Evolutionary conservation across 2,888 invertebrate species (phyloP).

Genomic region (Taenaris catops): DNA sequence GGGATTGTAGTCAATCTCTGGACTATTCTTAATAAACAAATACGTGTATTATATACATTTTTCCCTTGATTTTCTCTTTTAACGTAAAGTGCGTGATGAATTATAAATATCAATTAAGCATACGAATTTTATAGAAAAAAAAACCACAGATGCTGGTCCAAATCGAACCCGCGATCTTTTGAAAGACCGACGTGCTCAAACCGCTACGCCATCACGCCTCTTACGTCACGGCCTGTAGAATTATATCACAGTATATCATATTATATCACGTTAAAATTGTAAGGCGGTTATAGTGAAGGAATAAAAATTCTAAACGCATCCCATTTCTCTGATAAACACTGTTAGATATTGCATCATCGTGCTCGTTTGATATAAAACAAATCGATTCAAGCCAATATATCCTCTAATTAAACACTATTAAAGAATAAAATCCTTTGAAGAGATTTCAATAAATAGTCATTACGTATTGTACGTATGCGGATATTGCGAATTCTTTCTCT

Average conservation of each 20-base stretch:
- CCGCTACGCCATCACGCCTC: too few relatives aligned
- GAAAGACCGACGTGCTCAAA: too few relatives aligned
- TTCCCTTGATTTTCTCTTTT: too few relatives aligned
- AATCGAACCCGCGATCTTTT: too few relatives aligned
- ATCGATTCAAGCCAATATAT: slow-evolving; percentile 6
- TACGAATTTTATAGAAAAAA: too few relatives aligned
- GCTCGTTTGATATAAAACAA: slow-evolving; percentile 2
- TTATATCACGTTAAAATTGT: background rate
- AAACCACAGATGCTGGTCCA: too few relatives aligned
- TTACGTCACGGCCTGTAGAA: background rate
- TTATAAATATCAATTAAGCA: too few relatives aligned
- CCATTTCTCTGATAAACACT: slow-evolving; percentile 63
- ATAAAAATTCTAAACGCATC: slow-evolving; percentile 56
- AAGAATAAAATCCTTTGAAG: slow-evolving; percentile 13
- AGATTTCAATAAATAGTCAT: slow-evolving; percentile 12
- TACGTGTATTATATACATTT: too few relatives aligned
- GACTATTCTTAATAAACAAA: too few relatives aligned
- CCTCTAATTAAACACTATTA: background rate
- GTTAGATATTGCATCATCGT: slow-evolving; percentile 64
- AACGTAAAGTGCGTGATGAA: too few relatives aligned
- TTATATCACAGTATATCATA: background rate
- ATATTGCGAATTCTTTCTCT: slow-evolving; percentile 27
- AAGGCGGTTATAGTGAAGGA: slow-evolving; percentile 26
- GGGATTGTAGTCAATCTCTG: too few relatives aligned
- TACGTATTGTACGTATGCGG: slow-evolving; percentile 23